phyloP scores from a whole-genome alignment of 1,140 invertebrate species.

The Brachionus rotundiformis region DNA sequence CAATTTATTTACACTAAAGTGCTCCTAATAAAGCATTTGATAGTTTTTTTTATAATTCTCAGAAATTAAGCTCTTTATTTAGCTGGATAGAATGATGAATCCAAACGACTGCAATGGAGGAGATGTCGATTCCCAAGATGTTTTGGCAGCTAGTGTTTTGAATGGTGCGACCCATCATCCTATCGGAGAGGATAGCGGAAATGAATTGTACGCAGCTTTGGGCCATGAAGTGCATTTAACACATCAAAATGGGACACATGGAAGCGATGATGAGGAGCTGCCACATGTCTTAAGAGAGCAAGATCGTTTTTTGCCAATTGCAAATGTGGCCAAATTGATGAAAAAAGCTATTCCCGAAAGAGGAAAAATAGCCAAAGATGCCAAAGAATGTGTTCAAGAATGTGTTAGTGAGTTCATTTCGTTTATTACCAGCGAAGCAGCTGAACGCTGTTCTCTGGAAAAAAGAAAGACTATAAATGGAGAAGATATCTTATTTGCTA shows the following conservation, averaged over 20 bases:
- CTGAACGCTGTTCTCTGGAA: constrained; percentile 91
- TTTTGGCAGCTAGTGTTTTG: neutral
- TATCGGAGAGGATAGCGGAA: neutral
- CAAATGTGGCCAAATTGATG: constrained; percentile 99
- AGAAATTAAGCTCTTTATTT: neutral
- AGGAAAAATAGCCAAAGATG: constrained; percentile 98
- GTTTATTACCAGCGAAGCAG: constrained; percentile 97
- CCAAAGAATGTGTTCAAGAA: constrained; percentile 97
- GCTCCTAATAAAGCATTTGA: constrained; percentile 47
- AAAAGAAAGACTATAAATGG: constrained; percentile 98
- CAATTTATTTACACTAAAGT: neutral
- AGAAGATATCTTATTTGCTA: constrained; percentile 92
- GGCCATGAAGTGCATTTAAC: neutral
- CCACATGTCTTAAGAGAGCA: constrained; percentile 65
- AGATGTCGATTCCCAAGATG: constrained; percentile 25
- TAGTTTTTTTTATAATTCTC: neutral
- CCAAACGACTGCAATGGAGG: constrained; percentile 40
- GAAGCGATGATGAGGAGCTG: constrained; percentile 42
- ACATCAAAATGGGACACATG: neutral
- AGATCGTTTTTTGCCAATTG: constrained; percentile 93
- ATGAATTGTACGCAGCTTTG: neutral
- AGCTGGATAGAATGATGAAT: constrained; percentile 48
- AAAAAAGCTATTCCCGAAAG: constrained; percentile 91
- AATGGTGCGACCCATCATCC: neutral
- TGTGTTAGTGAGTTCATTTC: constrained; percentile 99